These are phyloP conservation scores for Pogona vitticeps DNA, from an alignment of 2,113 vertebrate species.

Conservation along the genomic window DNA sequence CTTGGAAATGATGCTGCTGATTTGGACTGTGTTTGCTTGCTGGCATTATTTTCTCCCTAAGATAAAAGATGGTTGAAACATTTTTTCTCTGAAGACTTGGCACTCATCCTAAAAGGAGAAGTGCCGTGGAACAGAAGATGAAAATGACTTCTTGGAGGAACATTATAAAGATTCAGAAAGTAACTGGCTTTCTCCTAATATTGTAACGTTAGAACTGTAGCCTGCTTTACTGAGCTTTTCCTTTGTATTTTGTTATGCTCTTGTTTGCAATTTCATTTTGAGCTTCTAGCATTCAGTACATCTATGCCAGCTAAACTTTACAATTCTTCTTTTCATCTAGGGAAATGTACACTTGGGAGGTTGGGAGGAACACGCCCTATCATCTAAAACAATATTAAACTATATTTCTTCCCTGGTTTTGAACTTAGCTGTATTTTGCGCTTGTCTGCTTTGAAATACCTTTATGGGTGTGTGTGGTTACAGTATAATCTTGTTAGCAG, in stretches of 20 bases:
- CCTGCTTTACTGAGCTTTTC: conserved; percentile 63
- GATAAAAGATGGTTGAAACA: conserved; percentile 55
- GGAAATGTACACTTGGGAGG: conserved; percentile 65
- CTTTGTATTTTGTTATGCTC: conserved; percentile 67
- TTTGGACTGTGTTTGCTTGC: conserved; percentile 55
- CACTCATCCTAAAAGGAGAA: conserved; percentile 30
- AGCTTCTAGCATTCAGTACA: conserved; percentile 58
- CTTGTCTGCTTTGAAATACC: conserved; percentile 44
- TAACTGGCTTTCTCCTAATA: conserved; percentile 61
- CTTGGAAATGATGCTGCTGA: conserved; percentile 48
- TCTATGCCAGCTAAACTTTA: conserved; percentile 61
- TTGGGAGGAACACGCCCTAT: conserved; percentile 46
- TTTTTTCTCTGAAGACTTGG: conserved; percentile 37
- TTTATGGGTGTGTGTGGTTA: not conserved
- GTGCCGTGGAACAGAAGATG: conserved; percentile 26
- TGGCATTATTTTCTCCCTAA: conserved; percentile 53
- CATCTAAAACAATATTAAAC: conserved; percentile 41
- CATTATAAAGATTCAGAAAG: conserved; percentile 58
- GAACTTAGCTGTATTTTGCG: conserved; percentile 43
- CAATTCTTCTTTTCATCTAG: conserved; percentile 56
- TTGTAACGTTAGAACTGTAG: conserved; percentile 64
- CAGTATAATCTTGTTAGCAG: conserved; percentile 44
- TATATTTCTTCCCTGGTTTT: conserved; percentile 62
- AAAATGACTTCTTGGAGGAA: conserved; percentile 43
- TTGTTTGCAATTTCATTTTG: conserved; percentile 63